Base-by-base conservation (phyloP, 1,140 invertebrate species). In the Potamilus streckersoni region DNA sequence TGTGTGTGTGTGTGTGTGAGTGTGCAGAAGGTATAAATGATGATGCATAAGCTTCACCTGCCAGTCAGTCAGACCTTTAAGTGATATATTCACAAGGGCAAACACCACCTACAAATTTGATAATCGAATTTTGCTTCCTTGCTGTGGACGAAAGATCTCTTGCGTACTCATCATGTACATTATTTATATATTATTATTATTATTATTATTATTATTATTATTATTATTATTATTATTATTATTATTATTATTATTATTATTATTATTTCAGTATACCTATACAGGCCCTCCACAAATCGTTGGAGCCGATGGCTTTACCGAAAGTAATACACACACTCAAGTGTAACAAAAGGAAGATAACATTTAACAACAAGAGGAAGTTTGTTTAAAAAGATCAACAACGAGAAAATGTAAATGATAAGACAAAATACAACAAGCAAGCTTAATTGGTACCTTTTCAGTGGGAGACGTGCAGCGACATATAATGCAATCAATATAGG, bases 311-410 rank as follows among this genome's bases (percentile, higher is more conserved):
- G 79, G 81, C 0, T 84, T 81, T 66, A 69, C 81, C n/a, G 84
- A 86, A 58, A 72, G 69, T 67, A 86, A 88, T 74, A 86, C 85
- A 14, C 86, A 88, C 69, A 88, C 86, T 5, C 83, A 86, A 78
- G 86, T 88, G 59, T 88, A 78, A 84, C 75, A 49, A 49, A 49
- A 6, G 38, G 38, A 49, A 49, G 38, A 49, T 49, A 49, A 49
- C 38, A 6, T 49, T 49, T 49, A 23, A 49, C 38, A 8, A 49
- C 38, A 6, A 49, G 38, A 49, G 38, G 11, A 49, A 49, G 38
- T 49, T 49, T 11, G 38, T 49, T 6, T 49, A 49, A 49, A 49
- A 49, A 6, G 4, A 49, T 0, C 6, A 49, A 49, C 38, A 49
- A 8, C 38, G 11, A 49, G 6, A 49, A 49, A 0, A 6, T 49